Evolutionary conservation across 2,888 invertebrate genomes (phyloP), one percentile per base, ranked within the genome.

Genomic region (Orthosia gothica): DNA sequence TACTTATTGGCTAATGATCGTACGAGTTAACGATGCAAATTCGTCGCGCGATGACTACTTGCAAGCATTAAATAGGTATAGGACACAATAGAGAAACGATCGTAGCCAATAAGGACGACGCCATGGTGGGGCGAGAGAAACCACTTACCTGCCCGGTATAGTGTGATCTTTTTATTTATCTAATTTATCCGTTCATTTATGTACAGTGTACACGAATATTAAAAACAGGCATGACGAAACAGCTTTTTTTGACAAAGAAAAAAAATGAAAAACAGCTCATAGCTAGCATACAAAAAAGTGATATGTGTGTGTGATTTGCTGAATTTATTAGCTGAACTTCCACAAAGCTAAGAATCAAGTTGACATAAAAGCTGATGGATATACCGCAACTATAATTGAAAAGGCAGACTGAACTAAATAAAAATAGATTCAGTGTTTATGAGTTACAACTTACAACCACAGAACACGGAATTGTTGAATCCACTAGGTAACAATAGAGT

Each of bases 271-370:
- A 45, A 73, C 11, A 15, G 3, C 5, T 40, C 23, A 73, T 4
- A 13, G 3, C 5, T 40, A 57, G 40, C 66, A 50, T 45, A 15
- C 9, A 50, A 45, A 74, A 47, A 32, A 18, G 68, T 74, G 40
- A 32, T n/a, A 67, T 59, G 45, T 59, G 18, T 54, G 15, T 18
- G 40, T 47, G 75, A 32, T 70, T 77, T 57, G 49, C 67, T 74
- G 49, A 57, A 57, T 50, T 50, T 26, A 77, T 20, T 26, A 57
- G 55, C 47, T 15, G 23, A 50, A 54, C 40, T 59, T n/a, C 3
- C 40, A 61, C 18, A 40, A 18, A 3, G 23, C 20, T 50, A 57
- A n/a, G 11, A 64, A 49, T 45, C 11, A 65, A 47, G 11, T 11
- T 57, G 40, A 65, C 7, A 26, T 5, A 49, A 55, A 75, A 49